Conservation (phyloP, 2,797 vertebrate species). For the Hemitrygon akajei region DNA sequence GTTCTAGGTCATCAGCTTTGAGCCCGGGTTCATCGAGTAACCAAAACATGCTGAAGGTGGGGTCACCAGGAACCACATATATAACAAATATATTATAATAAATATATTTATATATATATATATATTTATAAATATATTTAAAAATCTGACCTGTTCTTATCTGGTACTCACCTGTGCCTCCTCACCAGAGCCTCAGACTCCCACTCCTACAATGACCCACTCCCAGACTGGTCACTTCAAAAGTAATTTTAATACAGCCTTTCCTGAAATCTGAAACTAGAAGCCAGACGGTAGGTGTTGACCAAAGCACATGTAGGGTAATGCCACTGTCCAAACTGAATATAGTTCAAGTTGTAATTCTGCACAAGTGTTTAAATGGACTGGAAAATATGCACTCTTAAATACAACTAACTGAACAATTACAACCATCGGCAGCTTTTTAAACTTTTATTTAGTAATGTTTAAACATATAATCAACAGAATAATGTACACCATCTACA, state of each 20-base stretch:
- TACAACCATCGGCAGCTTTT: not conserved
- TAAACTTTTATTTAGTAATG: slow-evolving; percentile 28
- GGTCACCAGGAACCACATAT: too few species aligned
- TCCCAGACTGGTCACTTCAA: not conserved
- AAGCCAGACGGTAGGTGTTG: not conserved
- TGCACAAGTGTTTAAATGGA: not conserved
- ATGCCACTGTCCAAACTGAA: not conserved
- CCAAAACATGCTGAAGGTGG: too few species aligned
- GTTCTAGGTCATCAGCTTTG: too few species aligned
- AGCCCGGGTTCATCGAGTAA: too few species aligned
- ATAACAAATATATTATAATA: too few species aligned
- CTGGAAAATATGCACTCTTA: not conserved
- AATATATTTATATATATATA: too few species aligned
- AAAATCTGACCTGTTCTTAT: too few species aligned
- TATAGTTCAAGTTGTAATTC: not conserved
- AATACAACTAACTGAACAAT: not conserved
- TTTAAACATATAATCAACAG: slow-evolving; percentile 23
- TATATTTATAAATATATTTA: too few species aligned
- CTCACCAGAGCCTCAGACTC: too few species aligned
- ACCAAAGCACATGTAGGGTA: not conserved
- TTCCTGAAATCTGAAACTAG: not conserved
- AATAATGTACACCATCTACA: not conserved
- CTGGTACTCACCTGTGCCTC: too few species aligned
- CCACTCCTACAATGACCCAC: too few species aligned
- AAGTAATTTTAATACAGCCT: not conserved